A percentile compares a stretch with the other conserved stretches of the same genome.
phyloP scores from a whole-genome alignment of 2,888 invertebrate species.

The Phengaris arion region DNA sequence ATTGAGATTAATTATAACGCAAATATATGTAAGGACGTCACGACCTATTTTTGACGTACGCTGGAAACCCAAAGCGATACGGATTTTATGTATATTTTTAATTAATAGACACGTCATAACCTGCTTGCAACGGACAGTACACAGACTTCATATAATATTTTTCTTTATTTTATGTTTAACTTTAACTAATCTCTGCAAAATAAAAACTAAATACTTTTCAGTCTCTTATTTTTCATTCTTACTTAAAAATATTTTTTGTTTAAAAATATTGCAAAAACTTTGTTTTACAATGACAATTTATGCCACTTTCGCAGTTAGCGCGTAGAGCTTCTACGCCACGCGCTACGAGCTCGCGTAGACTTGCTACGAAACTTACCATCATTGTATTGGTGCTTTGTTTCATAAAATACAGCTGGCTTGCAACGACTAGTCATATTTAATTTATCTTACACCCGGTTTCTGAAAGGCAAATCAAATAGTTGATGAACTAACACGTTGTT shows the following conservation, averaged over 20 bases:
- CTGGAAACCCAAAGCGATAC: constrained; percentile 20
- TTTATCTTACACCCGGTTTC: too few relatives aligned
- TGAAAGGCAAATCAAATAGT: too few relatives aligned
- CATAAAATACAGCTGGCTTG: background rate
- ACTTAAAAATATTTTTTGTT: background rate
- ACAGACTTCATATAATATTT: background rate
- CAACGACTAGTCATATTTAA: too few relatives aligned
- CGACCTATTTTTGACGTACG: constrained; percentile 15
- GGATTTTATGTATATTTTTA: constrained; percentile 24
- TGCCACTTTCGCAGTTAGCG: background rate
- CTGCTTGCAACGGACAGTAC: constrained; percentile 22
- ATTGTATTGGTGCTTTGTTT: background rate
- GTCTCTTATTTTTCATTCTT: background rate
- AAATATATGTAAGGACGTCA: constrained; percentile 26
- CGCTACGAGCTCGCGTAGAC: constrained; percentile 5
- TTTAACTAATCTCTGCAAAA: background rate
- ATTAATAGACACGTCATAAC: constrained; percentile 24
- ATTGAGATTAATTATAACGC: constrained; percentile 27
- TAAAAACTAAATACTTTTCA: background rate
- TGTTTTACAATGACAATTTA: background rate
- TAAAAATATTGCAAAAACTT: background rate
- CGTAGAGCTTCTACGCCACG: constrained; percentile 22
- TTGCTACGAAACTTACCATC: constrained; percentile 2
- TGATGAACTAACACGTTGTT: too few relatives aligned
- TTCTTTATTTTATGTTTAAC: background rate